Base-by-base conservation (phyloP, 2,888 invertebrate genomes). In the Lamellibrachia satsuma region DNA sequence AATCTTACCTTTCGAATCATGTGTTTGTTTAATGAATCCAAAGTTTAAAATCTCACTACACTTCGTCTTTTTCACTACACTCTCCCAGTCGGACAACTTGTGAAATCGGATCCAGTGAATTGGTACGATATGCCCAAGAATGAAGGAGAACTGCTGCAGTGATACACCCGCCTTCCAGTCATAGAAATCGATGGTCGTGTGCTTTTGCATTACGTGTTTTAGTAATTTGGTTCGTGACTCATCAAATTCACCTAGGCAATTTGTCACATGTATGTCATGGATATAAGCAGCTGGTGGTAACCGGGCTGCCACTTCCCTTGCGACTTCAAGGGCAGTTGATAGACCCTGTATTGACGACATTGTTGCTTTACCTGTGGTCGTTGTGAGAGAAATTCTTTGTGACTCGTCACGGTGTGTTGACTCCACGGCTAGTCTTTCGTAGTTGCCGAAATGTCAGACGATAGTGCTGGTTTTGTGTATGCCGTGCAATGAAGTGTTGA, bases 71-170 rank as follows among this genome's bases (percentile, higher is more conserved):
- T 39, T 39, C 39, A 39, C 39, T 39, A 39, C 39, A 39, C 39
- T 39, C 39, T 39, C 39, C 39, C 39, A 39, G 39, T 39, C 39
- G 39, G 39, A 39, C 39, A 39, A 39, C 39, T 39, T 39, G 39
- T 39, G 39, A n/a, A 6, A 22, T 6, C 1, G 0, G 6, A 75
- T 22, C 75, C 75, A 75, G 3, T 15, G 75, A n/a, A n/a, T 39
- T 2, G 92, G 75, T 4, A 92, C 75, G 92, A 92, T 75, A 6
- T 92, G 92, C 15, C 39, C 52, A 39, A 92, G 92, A 75, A 92
- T 75, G 75, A 92, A 92, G 90, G 60, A 39, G 60, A 92, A 51
- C 9, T 92, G 92, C 2, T 6, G n/a, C 39, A 75, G 75, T 39
- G 92, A 75, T 51, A 92, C 39, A 9, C 92, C 92, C 9, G 51